Base-by-base conservation (phyloP, 2,797 vertebrate species). In the Scleropages formosus region DNA sequence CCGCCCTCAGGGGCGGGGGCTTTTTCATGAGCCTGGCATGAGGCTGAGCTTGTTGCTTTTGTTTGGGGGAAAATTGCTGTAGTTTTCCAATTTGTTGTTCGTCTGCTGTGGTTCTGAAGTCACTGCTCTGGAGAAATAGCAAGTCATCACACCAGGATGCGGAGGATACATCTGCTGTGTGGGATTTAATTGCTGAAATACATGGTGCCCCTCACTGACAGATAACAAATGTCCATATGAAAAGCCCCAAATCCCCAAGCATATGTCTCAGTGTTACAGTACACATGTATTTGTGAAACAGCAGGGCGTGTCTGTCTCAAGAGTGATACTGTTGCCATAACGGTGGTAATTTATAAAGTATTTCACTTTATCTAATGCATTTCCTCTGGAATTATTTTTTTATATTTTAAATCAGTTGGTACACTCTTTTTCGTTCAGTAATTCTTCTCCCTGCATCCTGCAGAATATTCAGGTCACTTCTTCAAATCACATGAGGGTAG, bases 231-330 rank as follows among this genome's bases (percentile, higher is more conserved):
- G 46, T 26, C 66, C n/a, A n/a, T n/a, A n/a, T 49, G 46, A n/a
- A 68, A 24, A 47, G 46, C 46, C 39, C 66, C 44, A 39, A 68
- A n/a, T 39, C 66, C 66, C n/a, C 20, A n/a, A 68, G 44, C 66
- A 20, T 22, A 68, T 68, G 66, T 68, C 22, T 16, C 15, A 20
- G 66, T 68, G 66, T 68, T 20, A 47, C 0, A n/a, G 66, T 24
- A 8, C 46, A 49, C 39, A 44, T 49, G 20, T 68, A 16, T 10
- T 15, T 20, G 6, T 24, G 20, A 46, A n/a, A 49, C 46, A 24
- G 18, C 13, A 24, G 6, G 46, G 9, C 66, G 3, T 10, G n/a
- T 49, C 66, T 22, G 39, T 39, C 39, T 6, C 1, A n/a, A 66
- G 66, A 49, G 66, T 46, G 20, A 10, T 31, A 66, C 44, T 20